Percentiles rank a stretch among this genome's conserved stretches.
These are phyloP conservation scores for Alectoris magna DNA, from an alignment of 2,797 vertebrate species.

Conservation along the genomic window DNA sequence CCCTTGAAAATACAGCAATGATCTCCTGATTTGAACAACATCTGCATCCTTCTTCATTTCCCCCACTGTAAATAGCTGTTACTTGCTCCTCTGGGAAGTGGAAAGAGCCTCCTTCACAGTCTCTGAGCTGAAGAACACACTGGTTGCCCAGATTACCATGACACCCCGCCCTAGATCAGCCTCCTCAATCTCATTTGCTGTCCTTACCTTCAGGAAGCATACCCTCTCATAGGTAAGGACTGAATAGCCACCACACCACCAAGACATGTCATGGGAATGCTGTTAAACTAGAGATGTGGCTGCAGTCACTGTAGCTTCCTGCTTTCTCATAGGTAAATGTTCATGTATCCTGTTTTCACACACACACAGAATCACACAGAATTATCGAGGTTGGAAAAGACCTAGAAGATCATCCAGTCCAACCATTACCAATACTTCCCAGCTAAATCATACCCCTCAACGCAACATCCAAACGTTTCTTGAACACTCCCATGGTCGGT, in stretches of 20 bases:
- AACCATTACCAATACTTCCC: too few species aligned
- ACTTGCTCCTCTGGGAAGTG: not conserved
- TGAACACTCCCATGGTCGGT: too few species aligned
- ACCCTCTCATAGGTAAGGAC: not conserved
- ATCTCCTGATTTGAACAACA: not conserved
- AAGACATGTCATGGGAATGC: not conserved
- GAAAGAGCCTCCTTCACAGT: not conserved
- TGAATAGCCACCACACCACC: not conserved
- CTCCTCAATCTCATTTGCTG: not conserved
- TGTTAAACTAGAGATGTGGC: not conserved
- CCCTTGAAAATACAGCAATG: not conserved
- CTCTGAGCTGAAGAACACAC: not conserved
- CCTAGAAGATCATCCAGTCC: too few species aligned
- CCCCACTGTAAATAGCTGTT: not conserved
- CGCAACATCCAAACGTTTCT: too few species aligned
- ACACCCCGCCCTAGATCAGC: not conserved
- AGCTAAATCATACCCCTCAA: too few species aligned
- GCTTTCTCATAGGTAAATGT: not conserved
- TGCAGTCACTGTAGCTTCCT: not conserved
- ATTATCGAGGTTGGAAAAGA: too few species aligned
- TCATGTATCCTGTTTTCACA: too few species aligned
- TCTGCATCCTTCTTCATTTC: not conserved
- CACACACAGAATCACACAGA: too few species aligned
- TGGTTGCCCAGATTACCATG: not conserved
- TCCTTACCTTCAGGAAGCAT: not conserved